Conservation (phyloP, 2,888 invertebrate genomes). For the Mythimna pallens region DNA sequence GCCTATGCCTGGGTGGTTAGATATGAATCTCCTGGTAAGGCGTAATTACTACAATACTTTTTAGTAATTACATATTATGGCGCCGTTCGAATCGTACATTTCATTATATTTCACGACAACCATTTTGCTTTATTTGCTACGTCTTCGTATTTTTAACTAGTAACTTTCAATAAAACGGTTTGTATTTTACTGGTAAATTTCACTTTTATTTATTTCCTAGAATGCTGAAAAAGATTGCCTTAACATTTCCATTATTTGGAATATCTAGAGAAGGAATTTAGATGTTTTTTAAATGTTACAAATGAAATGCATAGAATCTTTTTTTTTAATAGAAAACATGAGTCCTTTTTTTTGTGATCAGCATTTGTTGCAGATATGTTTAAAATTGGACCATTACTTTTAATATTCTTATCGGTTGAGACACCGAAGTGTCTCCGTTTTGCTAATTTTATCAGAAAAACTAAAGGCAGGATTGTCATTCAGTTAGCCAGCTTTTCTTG, state of each 20-base stretch:
- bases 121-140: neutral
- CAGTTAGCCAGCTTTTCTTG: constrained; percentile 31
- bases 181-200: neutral
- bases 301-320: too few relatives aligned
- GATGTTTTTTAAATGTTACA: too few relatives aligned
- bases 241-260: too few relatives aligned
- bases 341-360: too few relatives aligned
- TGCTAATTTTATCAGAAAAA: neutral
- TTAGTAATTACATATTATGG: neutral
- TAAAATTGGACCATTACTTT: neutral
- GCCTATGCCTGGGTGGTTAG: neutral
- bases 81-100: neutral
- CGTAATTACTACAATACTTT: neutral
- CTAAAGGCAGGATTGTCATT: constrained; percentile 18
- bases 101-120: neutral
- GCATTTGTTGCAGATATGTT: neutral
- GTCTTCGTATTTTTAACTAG: neutral
- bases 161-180: neutral
- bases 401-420: neutral
- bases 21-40: constrained; percentile 3
- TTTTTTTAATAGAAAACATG: too few relatives aligned
- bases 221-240: neutral
- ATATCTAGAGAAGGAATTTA: too few relatives aligned
- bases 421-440: constrained; percentile 3
- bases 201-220: neutral